phyloP scores from a whole-genome alignment of 2,888 invertebrate species.

The Dasypogon diadema region DNA sequence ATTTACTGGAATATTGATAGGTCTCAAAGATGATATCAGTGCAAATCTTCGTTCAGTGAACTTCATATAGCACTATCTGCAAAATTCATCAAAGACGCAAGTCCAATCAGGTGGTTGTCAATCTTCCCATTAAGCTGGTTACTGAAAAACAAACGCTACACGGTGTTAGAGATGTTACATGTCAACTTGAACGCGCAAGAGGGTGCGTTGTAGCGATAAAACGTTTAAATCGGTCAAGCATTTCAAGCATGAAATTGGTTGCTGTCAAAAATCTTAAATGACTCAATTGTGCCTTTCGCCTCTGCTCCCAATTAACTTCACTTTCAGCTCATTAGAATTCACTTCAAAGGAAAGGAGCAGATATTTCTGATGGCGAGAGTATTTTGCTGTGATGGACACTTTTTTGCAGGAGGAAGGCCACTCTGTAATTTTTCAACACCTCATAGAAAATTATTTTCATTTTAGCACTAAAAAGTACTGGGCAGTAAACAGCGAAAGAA shows the following conservation, averaged over 20 bases:
- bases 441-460: too few relatives aligned
- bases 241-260: not conserved
- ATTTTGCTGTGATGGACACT: too few relatives aligned
- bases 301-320: not conserved
- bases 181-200: too few relatives aligned
- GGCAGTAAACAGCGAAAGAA: too few relatives aligned
- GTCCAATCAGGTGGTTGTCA: slow-evolving; percentile 8
- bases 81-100: not conserved
- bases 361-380: too few relatives aligned
- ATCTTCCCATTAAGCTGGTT: slow-evolving; percentile 5
- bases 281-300: not conserved
- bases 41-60: not conserved
- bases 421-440: too few relatives aligned
- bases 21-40: not conserved
- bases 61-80: not conserved
- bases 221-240: not conserved
- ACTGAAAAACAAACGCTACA: not conserved
- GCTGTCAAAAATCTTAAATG: not conserved
- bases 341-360: too few relatives aligned
- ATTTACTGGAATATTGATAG: not conserved
- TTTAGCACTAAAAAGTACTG: too few relatives aligned
- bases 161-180: not conserved
- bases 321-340: too few relatives aligned
- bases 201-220: not conserved
- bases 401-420: too few relatives aligned